phyloP scores from a whole-genome alignment of 2,888 invertebrate genomes.

The Schizaphis graminum region DNA sequence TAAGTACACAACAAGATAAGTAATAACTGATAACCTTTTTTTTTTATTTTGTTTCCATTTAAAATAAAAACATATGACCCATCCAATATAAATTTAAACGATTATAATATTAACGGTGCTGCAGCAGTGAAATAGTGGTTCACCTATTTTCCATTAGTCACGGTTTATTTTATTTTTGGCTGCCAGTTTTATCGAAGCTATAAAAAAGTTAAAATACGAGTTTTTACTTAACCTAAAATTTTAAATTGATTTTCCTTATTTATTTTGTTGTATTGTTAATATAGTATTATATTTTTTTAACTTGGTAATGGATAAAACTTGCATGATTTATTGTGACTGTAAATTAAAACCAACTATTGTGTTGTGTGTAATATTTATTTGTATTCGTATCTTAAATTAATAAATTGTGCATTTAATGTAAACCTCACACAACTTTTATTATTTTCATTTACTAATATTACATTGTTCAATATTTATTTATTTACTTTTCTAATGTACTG shows the following conservation, averaged over 20 bases:
- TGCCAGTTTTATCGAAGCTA: neutral
- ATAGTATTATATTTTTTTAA: neutral
- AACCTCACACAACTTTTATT: neutral
- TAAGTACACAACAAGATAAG: neutral
- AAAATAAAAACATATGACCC: neutral
- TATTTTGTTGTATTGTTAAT: neutral
- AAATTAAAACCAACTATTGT: neutral
- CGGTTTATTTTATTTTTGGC: constrained; percentile 1
- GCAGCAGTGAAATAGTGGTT: neutral
- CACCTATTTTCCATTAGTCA: neutral
- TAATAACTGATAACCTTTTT: neutral
- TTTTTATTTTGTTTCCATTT: neutral
- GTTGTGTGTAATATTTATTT: neutral
- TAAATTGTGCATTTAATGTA: neutral
- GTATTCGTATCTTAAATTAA: neutral
- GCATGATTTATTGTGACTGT: neutral
- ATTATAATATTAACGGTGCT: neutral
- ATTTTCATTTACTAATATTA: neutral
- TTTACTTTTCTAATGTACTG: neutral
- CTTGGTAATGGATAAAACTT: neutral
- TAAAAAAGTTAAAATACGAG: neutral
- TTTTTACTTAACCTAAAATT: neutral
- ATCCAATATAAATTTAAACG: neutral
- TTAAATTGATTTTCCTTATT: neutral
- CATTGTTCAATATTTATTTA: neutral